Percentiles rank a stretch among this genome's conserved stretches.
These are phyloP conservation scores for Tanytarsus gracilentus DNA, from an alignment of 2,888 invertebrate genomes.

Conservation along the genomic window DNA sequence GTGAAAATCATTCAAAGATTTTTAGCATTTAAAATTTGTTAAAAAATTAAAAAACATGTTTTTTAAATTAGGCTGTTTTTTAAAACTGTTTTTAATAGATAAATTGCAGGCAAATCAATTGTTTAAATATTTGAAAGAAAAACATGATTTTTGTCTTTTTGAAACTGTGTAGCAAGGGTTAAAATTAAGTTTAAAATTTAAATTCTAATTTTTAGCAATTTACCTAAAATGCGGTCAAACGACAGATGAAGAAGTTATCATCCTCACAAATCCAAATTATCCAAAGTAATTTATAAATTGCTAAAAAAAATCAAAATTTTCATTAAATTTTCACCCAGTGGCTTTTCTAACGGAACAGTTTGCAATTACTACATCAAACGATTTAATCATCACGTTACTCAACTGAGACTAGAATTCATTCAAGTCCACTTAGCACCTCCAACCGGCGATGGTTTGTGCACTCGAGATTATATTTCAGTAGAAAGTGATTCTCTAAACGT, in stretches of 20 bases:
- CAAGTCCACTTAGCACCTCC: conserved; percentile 64
- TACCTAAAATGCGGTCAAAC: conserved; percentile 61
- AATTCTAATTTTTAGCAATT: conserved; percentile 45
- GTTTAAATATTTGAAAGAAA: too few species aligned
- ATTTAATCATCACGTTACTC: conserved; percentile 44
- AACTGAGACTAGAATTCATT: conserved; percentile 70
- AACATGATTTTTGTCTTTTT: too few species aligned
- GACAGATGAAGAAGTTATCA: conserved; percentile 69
- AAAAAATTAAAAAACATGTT: too few species aligned
- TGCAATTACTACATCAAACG: neutral
- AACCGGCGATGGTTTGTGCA: conserved; percentile 61
- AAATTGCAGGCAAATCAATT: too few species aligned
- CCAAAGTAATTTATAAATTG: too few species aligned
- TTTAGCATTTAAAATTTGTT: too few species aligned
- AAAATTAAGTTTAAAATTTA: neutral
- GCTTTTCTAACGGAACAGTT: conserved; percentile 54
- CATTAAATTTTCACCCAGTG: too few species aligned
- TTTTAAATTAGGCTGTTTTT: too few species aligned
- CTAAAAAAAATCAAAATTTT: too few species aligned
- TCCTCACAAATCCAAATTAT: conserved; percentile 70
- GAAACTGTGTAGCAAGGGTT: too few species aligned
- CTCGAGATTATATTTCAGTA: conserved; percentile 59
- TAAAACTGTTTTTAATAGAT: too few species aligned
- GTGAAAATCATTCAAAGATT: too few species aligned
- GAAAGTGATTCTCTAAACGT: conserved; percentile 58